Conservation (phyloP, 2,888 invertebrate species). For the Macrophya annulata region DNA sequence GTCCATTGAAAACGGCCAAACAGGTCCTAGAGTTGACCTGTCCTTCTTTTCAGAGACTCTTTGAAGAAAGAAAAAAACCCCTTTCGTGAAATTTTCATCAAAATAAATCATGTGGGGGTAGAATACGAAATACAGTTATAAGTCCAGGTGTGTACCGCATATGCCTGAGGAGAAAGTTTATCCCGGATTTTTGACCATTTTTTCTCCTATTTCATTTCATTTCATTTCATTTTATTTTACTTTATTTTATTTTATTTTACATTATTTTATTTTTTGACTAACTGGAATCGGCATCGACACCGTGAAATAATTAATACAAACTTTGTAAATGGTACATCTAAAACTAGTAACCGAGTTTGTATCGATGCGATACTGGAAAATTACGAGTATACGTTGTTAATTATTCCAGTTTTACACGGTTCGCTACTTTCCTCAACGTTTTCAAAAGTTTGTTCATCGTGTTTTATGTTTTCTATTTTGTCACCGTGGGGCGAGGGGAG, state of each 20-base stretch:
- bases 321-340: neutral
- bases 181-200: neutral
- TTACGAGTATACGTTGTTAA: neutral
- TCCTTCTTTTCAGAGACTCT: conserved; percentile 69
- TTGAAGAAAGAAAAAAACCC: conserved; percentile 68
- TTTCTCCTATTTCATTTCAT: neutral
- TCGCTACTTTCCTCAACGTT: neutral
- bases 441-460: conserved; percentile 47
- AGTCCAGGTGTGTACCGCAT: conserved; percentile 65
- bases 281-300: neutral
- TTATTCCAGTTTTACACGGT: neutral
- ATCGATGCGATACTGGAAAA: neutral
- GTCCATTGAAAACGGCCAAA: conserved; percentile 76
- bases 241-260: no score
- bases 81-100: conserved; percentile 77
- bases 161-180: neutral
- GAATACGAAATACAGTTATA: conserved; percentile 69
- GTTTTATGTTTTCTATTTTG: conserved; percentile 48
- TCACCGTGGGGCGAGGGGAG: conserved; percentile 34
- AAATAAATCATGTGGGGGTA: conserved; percentile 76
- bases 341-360: conserved; percentile 6
- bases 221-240: no score
- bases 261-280: neutral
- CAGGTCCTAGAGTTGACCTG: conserved; percentile 77
- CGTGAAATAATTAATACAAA: conserved; percentile 7